Evolutionary conservation across 2,797 vertebrate genomes (phyloP).

Genomic region (Aplochiton taeniatus): DNA sequence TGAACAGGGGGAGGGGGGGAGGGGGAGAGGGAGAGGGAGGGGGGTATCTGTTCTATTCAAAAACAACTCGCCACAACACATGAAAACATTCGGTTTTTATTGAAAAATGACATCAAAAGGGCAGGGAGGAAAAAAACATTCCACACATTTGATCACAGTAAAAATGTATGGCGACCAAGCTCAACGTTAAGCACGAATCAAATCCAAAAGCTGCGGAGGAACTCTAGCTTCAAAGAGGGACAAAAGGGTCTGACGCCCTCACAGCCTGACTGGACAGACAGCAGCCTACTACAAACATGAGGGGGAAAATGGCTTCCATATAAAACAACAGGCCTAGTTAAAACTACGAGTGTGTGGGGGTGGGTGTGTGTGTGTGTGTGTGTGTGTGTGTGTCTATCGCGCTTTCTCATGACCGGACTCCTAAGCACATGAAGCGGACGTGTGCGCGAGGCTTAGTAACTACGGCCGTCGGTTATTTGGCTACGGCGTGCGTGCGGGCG

Average conservation of each 20-base stretch:
- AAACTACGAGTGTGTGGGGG: constrained; percentile 19
- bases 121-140: constrained; percentile 48
- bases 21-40: background rate
- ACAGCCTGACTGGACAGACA: constrained; percentile 42
- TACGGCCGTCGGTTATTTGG: too few species aligned
- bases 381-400: too few species aligned
- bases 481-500: too few species aligned
- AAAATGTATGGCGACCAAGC: constrained; percentile 60
- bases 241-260: constrained; percentile 40
- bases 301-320: constrained; percentile 46
- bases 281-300: constrained; percentile 41
- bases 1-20: background rate
- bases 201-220: constrained; percentile 52
- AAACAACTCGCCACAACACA: background rate
- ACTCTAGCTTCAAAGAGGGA: constrained; percentile 51
- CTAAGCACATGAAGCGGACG: too few species aligned
- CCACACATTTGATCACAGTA: constrained; percentile 70
- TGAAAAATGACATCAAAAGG: constrained; percentile 73
- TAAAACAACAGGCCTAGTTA: constrained; percentile 36
- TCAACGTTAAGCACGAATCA: constrained; percentile 57
- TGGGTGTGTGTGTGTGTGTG: constrained; percentile 18
- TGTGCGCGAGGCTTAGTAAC: too few species aligned
- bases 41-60: too few species aligned
- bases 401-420: too few species aligned
- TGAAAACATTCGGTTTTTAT: constrained; percentile 57